Conservation (phyloP, 2,888 invertebrate species). For the Nemotelus pantherinus region DNA sequence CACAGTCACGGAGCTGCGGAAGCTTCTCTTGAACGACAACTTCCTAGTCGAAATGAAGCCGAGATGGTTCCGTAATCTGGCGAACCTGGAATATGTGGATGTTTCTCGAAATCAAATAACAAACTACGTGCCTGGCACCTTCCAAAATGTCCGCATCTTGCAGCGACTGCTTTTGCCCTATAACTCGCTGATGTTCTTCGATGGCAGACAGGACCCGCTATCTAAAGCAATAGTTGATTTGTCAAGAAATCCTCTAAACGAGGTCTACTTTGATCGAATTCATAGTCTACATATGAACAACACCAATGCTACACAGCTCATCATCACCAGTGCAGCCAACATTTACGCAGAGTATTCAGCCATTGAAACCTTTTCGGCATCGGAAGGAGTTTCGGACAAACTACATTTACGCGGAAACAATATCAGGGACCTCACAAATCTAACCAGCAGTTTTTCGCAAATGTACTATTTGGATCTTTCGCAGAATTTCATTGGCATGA, state of each 20-base stretch:
- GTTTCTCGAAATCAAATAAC: conserved; percentile 17
- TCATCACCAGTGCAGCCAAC: neutral
- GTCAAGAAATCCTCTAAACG: conserved; percentile 4
- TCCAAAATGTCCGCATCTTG: conserved; percentile 9
- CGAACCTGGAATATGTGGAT: neutral
- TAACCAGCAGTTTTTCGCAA: neutral
- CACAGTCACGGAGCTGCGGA: conserved; percentile 9
- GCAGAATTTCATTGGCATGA: conserved; percentile 12
- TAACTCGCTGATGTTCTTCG: neutral
- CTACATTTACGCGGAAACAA: conserved; percentile 11
- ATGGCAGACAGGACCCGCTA: conserved; percentile 4
- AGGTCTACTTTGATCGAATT: neutral
- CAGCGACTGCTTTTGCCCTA: neutral
- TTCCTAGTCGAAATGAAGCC: neutral
- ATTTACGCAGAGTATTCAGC: conserved; percentile 14
- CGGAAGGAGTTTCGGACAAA: conserved; percentile 11
- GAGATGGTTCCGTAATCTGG: conserved; percentile 5
- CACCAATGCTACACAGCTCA: conserved; percentile 16
- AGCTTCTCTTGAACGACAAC: conserved; percentile 18
- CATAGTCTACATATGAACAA: conserved; percentile 16
- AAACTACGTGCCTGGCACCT: conserved; percentile 3
- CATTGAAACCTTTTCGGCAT: conserved; percentile 6
- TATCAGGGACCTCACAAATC: neutral
- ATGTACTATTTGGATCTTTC: conserved; percentile 15
- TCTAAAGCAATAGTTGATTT: conserved; percentile 11